Conservation (phyloP, 2,888 invertebrate genomes). For the Phymatocera aterrima region DNA sequence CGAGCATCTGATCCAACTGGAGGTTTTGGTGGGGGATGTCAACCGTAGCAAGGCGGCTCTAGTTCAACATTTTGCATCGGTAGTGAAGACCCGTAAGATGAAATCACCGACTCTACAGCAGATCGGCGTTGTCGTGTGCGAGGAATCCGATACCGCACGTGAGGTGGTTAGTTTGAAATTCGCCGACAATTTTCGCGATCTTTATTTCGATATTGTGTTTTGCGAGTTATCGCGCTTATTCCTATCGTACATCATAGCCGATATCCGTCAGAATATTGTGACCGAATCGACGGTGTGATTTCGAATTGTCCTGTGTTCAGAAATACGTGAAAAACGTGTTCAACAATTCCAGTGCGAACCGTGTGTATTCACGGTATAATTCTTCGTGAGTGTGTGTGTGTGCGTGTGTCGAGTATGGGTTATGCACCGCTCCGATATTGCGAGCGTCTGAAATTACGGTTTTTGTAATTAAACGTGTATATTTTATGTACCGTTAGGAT, state of each 20-base stretch:
- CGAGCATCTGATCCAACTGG: not conserved
- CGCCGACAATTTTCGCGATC: not conserved
- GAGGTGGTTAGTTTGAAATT: not conserved
- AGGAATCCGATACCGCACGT: not conserved
- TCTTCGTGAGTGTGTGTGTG: no score
- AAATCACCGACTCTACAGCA: not conserved
- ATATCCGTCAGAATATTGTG: not conserved
- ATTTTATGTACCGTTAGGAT: no score
- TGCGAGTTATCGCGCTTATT: not conserved
- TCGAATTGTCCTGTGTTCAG: no score
- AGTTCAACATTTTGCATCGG: not conserved
- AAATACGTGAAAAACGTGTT: no score
- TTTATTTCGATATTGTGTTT: not conserved
- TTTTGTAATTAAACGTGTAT: no score
- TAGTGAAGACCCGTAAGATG: not conserved
- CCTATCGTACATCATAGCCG: not conserved
- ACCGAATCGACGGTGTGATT: no score
- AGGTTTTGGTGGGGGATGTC: not conserved
- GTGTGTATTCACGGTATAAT: no score
- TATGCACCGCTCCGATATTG: no score
- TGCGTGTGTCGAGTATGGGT: no score
- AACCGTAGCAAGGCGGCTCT: not conserved
- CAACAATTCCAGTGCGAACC: no score
- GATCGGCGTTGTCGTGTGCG: not conserved
- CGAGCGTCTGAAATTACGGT: no score